Evolutionary conservation across 2,113 vertebrate species (phyloP).

Genomic region (Mus pahari): DNA sequence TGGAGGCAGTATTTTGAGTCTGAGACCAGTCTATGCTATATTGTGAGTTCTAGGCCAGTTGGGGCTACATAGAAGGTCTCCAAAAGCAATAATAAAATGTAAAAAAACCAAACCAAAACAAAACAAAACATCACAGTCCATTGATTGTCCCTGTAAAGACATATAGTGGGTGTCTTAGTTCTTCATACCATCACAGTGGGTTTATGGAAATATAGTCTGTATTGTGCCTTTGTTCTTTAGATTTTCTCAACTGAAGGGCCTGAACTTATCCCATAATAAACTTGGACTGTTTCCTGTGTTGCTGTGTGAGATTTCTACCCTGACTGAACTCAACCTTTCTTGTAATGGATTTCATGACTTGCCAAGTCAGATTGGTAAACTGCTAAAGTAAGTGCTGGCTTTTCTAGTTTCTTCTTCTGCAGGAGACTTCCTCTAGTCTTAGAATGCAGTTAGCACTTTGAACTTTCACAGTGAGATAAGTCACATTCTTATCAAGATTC

Average conservation of each 20-base stretch:
- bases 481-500: slow-evolving; percentile 22
- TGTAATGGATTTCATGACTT: slow-evolving; percentile 92
- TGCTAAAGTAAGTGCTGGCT: slow-evolving; percentile 90
- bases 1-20: neutral
- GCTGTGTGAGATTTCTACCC: slow-evolving; percentile 93
- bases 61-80: neutral
- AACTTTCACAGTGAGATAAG: slow-evolving; percentile 40
- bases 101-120: too few relatives aligned
- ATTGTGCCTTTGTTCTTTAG: slow-evolving; percentile 85
- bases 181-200: neutral
- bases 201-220: slow-evolving; percentile 40
- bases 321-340: slow-evolving; percentile 95
- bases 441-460: slow-evolving; percentile 8
- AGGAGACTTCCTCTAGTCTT: slow-evolving; percentile 3
- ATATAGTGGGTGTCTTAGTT: neutral
- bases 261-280: slow-evolving; percentile 97
- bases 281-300: slow-evolving; percentile 93
- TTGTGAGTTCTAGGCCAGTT: neutral
- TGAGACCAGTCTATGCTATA: neutral
- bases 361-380: slow-evolving; percentile 91
- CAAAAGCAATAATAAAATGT: neutral
- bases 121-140: neutral
- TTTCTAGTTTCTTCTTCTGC: slow-evolving; percentile 11
- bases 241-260: slow-evolving; percentile 96
- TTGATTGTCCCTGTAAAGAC: slow-evolving; percentile 2